Conservation (phyloP, 2,888 invertebrate genomes). For the Drosophila dives region DNA sequence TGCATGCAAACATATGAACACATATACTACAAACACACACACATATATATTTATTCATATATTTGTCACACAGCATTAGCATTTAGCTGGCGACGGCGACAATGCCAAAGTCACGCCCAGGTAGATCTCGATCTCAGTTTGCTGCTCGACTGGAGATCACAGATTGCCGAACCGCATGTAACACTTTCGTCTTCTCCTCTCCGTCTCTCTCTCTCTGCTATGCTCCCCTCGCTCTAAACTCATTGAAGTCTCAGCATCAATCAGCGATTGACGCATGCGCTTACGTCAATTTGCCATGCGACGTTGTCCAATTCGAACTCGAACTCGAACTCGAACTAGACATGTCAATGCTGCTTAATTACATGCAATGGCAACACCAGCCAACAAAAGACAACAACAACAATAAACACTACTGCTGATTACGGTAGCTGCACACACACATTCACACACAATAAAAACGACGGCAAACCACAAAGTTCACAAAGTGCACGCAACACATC, state of each 20-base stretch:
- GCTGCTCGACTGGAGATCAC: conserved; percentile 47
- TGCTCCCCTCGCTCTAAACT: neutral
- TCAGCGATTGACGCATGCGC: conserved; percentile 69
- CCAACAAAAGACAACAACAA: conserved; percentile 21
- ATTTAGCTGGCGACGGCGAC: conserved; percentile 56
- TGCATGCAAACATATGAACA: neutral
- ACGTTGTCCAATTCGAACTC: conserved; percentile 68
- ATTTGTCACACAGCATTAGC: conserved; percentile 49
- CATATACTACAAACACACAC: neutral
- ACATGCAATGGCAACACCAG: conserved; percentile 52
- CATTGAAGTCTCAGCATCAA: conserved; percentile 29
- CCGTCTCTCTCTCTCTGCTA: neutral
- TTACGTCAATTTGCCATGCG: conserved; percentile 71
- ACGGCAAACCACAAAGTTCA: conserved; percentile 62
- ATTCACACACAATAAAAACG: neutral
- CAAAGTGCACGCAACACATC: conserved; percentile 64
- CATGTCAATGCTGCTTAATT: conserved; percentile 80
- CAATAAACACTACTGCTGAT: conserved; percentile 44
- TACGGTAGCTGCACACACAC: conserved; percentile 47
- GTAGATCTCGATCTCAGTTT: conserved; percentile 43
- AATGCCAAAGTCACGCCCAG: conserved; percentile 75
- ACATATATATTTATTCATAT: conserved; percentile 1
- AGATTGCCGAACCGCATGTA: conserved; percentile 45
- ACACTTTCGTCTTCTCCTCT: conserved; percentile 9
- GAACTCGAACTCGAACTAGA: conserved; percentile 65